Percentiles rank a stretch among this genome's conserved stretches.
phyloP scores from a whole-genome alignment of 2,113 vertebrate genomes.

The Speoplatyrhinus poulsoni region DNA sequence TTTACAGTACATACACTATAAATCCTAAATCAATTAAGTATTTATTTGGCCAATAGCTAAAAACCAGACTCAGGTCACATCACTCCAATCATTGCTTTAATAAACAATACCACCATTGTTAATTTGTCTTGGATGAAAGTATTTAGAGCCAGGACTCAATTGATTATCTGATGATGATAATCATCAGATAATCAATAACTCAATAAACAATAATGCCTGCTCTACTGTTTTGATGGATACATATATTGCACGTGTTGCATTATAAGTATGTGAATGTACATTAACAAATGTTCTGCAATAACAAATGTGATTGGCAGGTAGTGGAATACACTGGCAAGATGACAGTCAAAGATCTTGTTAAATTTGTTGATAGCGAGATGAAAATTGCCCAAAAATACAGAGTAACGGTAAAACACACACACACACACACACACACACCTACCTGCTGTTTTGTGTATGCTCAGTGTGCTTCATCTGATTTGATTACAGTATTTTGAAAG shows the following conservation, averaged over 20 bases:
- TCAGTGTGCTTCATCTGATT: not conserved
- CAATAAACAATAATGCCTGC: not conserved
- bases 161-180: not conserved
- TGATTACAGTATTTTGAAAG: slow-evolving; percentile 32
- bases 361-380: slow-evolving; percentile 72
- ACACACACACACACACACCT: not conserved
- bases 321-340: slow-evolving; percentile 67
- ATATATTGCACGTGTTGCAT: not conserved
- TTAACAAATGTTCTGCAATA: not conserved
- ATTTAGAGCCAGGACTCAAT: not conserved
- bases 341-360: slow-evolving; percentile 63
- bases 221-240: not conserved
- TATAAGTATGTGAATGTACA: not conserved
- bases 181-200: too few species aligned
- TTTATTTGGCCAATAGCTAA: too few species aligned
- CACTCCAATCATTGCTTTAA: too few species aligned
- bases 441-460: slow-evolving; percentile 5
- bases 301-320: slow-evolving; percentile 48
- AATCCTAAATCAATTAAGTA: too few species aligned
- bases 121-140: too few species aligned
- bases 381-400: slow-evolving; percentile 68
- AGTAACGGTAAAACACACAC: slow-evolving; percentile 59
- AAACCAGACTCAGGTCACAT: too few species aligned
- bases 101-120: not conserved
- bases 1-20: too few species aligned